These are phyloP conservation scores for Galerucella pusilla DNA, from an alignment of 2,888 invertebrate genomes.

Conservation along the genomic window DNA sequence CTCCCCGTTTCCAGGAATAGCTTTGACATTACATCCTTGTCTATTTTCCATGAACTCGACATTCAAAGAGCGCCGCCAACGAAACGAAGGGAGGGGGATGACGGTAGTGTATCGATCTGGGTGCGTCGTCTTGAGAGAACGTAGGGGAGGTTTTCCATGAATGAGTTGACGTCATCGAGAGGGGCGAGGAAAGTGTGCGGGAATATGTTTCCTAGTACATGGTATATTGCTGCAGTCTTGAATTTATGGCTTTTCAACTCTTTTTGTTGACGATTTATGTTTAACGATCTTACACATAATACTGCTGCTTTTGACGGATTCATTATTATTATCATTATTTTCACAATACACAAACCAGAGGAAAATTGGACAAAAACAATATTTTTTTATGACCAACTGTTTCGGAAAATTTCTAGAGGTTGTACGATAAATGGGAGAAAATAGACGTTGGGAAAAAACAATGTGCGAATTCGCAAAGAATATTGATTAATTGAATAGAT, in stretches of 20 bases:
- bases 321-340: too few species aligned
- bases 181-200: conserved; percentile 27
- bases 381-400: too few species aligned
- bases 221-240: conserved; percentile 13
- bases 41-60: conserved; percentile 31
- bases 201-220: conserved; percentile 23
- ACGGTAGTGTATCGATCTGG: conserved; percentile 43
- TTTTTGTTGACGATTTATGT: neutral
- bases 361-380: too few species aligned
- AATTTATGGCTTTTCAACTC: conserved; percentile 7
- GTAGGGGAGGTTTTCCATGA: conserved; percentile 52
- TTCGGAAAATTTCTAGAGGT: too few species aligned
- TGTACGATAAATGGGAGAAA: too few species aligned
- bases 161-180: conserved; percentile 52
- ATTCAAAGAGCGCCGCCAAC: conserved; percentile 7
- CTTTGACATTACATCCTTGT: conserved; percentile 22
- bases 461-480: too few species aligned
- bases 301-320: too few species aligned
- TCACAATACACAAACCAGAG: too few species aligned
- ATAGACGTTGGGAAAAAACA: too few species aligned
- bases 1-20: conserved; percentile 18
- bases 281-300: too few species aligned
- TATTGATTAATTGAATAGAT: too few species aligned
- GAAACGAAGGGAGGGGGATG: conserved; percentile 25
- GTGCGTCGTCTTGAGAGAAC: conserved; percentile 44